Evolutionary conservation across 2,888 invertebrate genomes (phyloP).

Genomic region (Cyclophora albipunctata): DNA sequence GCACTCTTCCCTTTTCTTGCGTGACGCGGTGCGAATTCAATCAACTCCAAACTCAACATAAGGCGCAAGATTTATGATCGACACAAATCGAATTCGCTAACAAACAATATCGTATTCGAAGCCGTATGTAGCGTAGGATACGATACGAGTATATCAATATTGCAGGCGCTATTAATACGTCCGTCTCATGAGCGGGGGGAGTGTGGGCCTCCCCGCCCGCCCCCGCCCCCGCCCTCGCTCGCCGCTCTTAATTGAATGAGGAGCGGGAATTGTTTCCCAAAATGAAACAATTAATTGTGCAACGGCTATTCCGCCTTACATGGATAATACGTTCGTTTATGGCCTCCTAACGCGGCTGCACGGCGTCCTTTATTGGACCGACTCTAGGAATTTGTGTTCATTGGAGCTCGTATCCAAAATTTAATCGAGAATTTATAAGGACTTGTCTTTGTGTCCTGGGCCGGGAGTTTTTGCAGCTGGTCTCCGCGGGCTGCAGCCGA

Average conservation of each 20-base stretch:
- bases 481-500: constrained; percentile 44
- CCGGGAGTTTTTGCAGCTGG: constrained; percentile 60
- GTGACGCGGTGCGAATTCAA: constrained; percentile 58
- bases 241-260: constrained; percentile 76
- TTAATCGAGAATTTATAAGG: constrained; percentile 72
- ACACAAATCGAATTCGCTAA: constrained; percentile 75
- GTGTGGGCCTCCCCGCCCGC: constrained; percentile 23
- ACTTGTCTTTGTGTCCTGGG: constrained; percentile 55
- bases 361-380: constrained; percentile 73
- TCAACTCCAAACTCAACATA: constrained; percentile 69
- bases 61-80: constrained; percentile 76
- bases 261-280: constrained; percentile 77
- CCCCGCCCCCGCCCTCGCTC: constrained; percentile 50
- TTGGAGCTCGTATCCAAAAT: constrained; percentile 72
- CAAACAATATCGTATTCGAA: constrained; percentile 74
- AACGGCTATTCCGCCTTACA: constrained; percentile 76
- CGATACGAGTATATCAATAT: constrained; percentile 74
- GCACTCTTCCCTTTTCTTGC: constrained; percentile 30
- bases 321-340: constrained; percentile 76
- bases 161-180: constrained; percentile 76
- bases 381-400: constrained; percentile 74
- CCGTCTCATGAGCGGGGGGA: constrained; percentile 71
- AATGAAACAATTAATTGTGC: constrained; percentile 77
- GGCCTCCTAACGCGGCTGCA: constrained; percentile 75
- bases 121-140: constrained; percentile 67